Evolutionary conservation across 2,888 invertebrate genomes (phyloP).

Genomic region (Drosophila prolongata): DNA sequence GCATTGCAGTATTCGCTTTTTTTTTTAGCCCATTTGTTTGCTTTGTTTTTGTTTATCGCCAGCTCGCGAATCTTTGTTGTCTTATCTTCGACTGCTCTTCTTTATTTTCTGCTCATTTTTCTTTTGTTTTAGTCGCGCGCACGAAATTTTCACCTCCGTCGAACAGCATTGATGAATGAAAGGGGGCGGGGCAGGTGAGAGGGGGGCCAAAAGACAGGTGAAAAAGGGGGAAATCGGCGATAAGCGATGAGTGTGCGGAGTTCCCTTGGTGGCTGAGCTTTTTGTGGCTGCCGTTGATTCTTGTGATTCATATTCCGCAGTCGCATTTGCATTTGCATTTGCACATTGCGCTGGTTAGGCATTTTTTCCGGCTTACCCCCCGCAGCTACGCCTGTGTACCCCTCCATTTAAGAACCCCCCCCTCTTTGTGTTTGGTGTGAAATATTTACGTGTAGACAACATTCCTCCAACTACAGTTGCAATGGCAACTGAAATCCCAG

Average conservation of each 20-base stretch:
- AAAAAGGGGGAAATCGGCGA: conserved; percentile 37
- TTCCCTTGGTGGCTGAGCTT: conserved; percentile 62
- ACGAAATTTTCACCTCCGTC: conserved; percentile 57
- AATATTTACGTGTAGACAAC: conserved; percentile 59
- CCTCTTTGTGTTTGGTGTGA: conserved; percentile 59
- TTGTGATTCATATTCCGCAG: conserved; percentile 63
- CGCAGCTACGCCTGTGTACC: neutral
- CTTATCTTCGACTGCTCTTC: conserved; percentile 30
- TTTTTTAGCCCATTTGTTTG: conserved; percentile 8
- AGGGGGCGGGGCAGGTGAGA: neutral
- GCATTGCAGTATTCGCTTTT: conserved; percentile 10
- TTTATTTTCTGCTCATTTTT: conserved; percentile 40
- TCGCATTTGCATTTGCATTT: conserved; percentile 38
- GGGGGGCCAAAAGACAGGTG: neutral
- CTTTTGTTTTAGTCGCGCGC: conserved; percentile 61
- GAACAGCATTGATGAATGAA: conserved; percentile 67
- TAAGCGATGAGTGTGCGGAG: conserved; percentile 73
- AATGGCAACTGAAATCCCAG: conserved; percentile 5
- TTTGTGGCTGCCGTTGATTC: conserved; percentile 20
- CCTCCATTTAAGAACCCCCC: conserved; percentile 10
- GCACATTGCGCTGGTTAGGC: conserved; percentile 76
- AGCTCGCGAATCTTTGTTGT: conserved; percentile 34
- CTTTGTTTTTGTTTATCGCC: conserved; percentile 42
- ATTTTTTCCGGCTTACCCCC: conserved; percentile 45
- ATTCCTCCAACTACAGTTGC: conserved; percentile 16